Base-by-base conservation (phyloP, 37 sponge, comb jelly and placozoan species). In the Aplysina aerophoba region DNA sequence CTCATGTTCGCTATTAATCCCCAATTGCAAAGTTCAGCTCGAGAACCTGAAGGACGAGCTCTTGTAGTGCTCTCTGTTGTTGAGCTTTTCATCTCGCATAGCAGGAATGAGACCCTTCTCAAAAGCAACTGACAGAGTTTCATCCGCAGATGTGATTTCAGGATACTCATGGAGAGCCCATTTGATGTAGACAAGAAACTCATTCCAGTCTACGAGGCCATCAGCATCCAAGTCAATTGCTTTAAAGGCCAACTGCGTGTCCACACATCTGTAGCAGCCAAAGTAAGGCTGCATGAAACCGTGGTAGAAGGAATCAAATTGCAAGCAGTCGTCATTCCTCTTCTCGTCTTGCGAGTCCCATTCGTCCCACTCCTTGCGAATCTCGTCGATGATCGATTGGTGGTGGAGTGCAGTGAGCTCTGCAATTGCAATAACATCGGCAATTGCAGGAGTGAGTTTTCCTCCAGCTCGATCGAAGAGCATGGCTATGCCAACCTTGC, bases 261-360 rank as follows among this genome's bases (percentile, higher is more conserved):
- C 81, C 44, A 0, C 63, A 36, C 96, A 95, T 4, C 89, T 71
- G 85, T 90, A 95, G 89, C 95, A 94, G 53, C 95, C 95, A 84
- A 94, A 89, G 88, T 94, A 94, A 24, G 95, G 91, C 53, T 88
- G 86, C 95, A 95, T 91, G 86, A 95, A 95, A 8, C 88, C 92
- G 50, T 87, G 62, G 83, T 95, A 95, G 91, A 95, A 95, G 55
- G 83, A 78, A 79, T 92, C 89, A 80, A 92, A 95, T 41, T 86
- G 60, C 22, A 95, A 39, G 57, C 86, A 66, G 58, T 85, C 85
- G 74, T 96, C 93, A 20, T 73, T 66, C n/a, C n/a, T n/a, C 25
- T 75, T 75, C 54, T 85, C 84, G 0, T 90, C 91, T 6, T 44
- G 37, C 0, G 24, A 11, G 84, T 96, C 93, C 92, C 92, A 95